A percentile compares a stretch with the other conserved stretches of the same genome.
Evolutionary conservation across 2,888 invertebrate species (phyloP).

Genomic region (Metallyticus violacea): DNA sequence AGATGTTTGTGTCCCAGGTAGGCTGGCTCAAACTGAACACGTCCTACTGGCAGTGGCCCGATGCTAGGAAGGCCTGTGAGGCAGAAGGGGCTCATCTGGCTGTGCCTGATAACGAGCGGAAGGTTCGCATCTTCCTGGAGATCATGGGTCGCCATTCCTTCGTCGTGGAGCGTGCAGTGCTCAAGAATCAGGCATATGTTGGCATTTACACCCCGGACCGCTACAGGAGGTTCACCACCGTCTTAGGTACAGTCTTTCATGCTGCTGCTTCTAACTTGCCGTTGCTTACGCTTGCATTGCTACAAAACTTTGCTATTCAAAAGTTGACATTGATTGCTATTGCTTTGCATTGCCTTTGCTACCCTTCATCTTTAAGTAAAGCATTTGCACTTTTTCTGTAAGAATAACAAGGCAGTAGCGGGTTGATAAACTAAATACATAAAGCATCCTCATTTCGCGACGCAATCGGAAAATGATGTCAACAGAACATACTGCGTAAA

Average conservation of each 20-base stretch:
- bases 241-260: neutral
- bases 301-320: no score
- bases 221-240: neutral
- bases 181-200: neutral
- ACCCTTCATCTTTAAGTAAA: no score
- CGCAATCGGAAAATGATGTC: no score
- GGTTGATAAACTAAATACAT: no score
- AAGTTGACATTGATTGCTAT: no score
- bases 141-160: neutral
- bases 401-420: no score
- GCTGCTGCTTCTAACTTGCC: neutral
- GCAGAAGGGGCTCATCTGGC: neutral
- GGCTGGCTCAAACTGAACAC: constrained; percentile 9
- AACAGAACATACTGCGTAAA: no score
- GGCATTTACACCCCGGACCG: neutral
- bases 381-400: no score
- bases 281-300: neutral
- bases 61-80: neutral
- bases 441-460: no score
- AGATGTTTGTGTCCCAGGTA: neutral
- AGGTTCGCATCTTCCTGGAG: neutral
- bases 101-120: neutral
- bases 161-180: neutral
- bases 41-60: neutral
- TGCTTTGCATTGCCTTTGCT: no score